Evolutionary conservation across 2,888 invertebrate species (phyloP), one percentile per base, ranked within the genome.

Genomic region (Andrena minutula): DNA sequence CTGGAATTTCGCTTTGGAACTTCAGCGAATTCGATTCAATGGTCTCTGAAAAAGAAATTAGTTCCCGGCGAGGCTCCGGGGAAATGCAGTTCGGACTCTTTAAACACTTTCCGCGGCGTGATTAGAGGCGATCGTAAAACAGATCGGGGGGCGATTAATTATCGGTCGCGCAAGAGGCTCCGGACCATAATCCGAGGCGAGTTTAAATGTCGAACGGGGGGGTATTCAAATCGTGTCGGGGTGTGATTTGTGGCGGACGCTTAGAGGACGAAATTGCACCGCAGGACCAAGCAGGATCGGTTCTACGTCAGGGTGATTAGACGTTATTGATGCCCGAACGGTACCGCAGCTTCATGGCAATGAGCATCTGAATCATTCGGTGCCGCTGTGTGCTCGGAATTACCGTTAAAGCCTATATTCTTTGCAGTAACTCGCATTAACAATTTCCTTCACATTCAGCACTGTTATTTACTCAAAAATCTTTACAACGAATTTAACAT

Each of bases 201-300:
- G 90, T 91, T 91, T 90, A 88, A 91, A 89, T 86, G 89, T 79
- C 82, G 87, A 82, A 79, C 60, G 82, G 84, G 86, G 86, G 79
- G 87, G 83, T 75, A 73, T 79, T 77, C 83, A 83, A 88, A 90
- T 89, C 86, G 88, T 86, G 88, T 66, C 77, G 70, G 78, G 76
- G 84, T 87, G 92, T 92, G 92, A 93, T 93, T 93, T 92, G 92
- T 92, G 90, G 89, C 84, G 87, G 84, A 90, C 91, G 92, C 91
- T 92, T 91, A 92, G 87, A 89, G 92, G 89, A 91, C 90, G 89
- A 91, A 92, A 92, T 92, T 92, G 90, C 90, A 70, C 75, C 81
- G 82, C 89, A 88, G 88, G 88, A 89, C 90, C 88, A 77, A 86
- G 82, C 83, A 88, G 89, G 88, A 88, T 89, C 89, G 90, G 88